Conservation (phyloP, 2,113 vertebrate species). For the Notiomystis cincta region DNA sequence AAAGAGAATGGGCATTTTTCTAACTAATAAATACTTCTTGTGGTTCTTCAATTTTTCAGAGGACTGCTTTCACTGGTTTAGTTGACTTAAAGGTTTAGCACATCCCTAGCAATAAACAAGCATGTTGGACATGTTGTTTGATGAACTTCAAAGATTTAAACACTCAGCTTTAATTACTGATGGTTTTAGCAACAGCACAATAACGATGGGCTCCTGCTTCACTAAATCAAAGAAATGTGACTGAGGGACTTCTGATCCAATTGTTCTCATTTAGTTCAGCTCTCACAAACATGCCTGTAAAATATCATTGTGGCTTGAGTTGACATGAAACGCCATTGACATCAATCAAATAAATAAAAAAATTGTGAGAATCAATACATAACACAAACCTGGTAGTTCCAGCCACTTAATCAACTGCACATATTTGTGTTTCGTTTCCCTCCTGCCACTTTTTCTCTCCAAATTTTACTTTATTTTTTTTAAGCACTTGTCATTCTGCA, state of each 20-base stretch:
- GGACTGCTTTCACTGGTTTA: not conserved
- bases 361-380: constrained; percentile 59
- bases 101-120: constrained; percentile 42
- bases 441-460: not conserved
- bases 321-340: constrained; percentile 52
- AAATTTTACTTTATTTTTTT: not conserved
- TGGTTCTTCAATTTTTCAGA: not conserved
- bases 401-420: constrained; percentile 41
- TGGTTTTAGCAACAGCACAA: constrained; percentile 77
- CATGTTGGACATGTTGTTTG: constrained; percentile 81
- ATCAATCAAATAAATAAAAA: constrained; percentile 64
- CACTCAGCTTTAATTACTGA: constrained; percentile 85
- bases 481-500: not conserved
- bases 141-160: constrained; percentile 85
- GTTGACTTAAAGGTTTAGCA: constrained; percentile 26
- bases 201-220: constrained; percentile 62
- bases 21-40: not conserved
- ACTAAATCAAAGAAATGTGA: constrained; percentile 75
- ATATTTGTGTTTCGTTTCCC: constrained; percentile 3
- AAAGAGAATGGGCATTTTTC: not conserved
- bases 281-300: constrained; percentile 64
- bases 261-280: constrained; percentile 76
- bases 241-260: constrained; percentile 72
- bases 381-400: constrained; percentile 26
- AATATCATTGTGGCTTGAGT: constrained; percentile 64